These are phyloP conservation scores for Mongoloraphidia duomilia DNA, from an alignment of 2,888 invertebrate species.

Conservation along the genomic window DNA sequence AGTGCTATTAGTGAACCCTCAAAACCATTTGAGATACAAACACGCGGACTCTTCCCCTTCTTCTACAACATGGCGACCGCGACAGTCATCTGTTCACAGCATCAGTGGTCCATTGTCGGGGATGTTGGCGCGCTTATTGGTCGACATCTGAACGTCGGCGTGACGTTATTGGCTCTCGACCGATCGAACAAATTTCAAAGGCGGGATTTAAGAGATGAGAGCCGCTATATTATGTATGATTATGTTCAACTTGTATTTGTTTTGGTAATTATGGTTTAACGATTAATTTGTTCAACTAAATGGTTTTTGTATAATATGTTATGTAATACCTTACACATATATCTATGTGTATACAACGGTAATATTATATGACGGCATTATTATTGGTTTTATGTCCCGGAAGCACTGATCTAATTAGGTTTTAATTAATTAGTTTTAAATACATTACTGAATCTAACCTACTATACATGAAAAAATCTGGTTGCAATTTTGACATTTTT, in stretches of 20 bases:
- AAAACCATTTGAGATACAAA: neutral
- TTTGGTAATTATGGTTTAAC: slow-evolving; percentile 6
- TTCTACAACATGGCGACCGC: slow-evolving; percentile 17
- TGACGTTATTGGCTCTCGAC: neutral
- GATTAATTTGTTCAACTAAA: neutral
- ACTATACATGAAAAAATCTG: no score
- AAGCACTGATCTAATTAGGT: no score
- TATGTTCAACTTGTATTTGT: slow-evolving; percentile 1
- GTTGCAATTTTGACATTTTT: no score
- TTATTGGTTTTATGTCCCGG: no score
- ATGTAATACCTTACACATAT: no score
- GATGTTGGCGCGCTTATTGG: slow-evolving; percentile 3
- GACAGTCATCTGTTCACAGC: slow-evolving; percentile 14
- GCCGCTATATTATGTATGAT: neutral
- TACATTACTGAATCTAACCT: no score
- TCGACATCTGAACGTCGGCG: neutral
- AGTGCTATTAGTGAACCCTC: no score
- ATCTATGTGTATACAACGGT: no score
- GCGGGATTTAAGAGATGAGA: neutral
- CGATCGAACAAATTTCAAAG: slow-evolving; percentile 1
- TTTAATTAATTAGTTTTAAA: no score
- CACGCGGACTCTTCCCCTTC: slow-evolving; percentile 11
- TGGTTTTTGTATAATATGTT: no score
- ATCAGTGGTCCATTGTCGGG: slow-evolving; percentile 15
- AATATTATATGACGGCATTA: no score